Conservation (phyloP, 2,797 vertebrate species). For the Chiloscyllium punctatum region DNA sequence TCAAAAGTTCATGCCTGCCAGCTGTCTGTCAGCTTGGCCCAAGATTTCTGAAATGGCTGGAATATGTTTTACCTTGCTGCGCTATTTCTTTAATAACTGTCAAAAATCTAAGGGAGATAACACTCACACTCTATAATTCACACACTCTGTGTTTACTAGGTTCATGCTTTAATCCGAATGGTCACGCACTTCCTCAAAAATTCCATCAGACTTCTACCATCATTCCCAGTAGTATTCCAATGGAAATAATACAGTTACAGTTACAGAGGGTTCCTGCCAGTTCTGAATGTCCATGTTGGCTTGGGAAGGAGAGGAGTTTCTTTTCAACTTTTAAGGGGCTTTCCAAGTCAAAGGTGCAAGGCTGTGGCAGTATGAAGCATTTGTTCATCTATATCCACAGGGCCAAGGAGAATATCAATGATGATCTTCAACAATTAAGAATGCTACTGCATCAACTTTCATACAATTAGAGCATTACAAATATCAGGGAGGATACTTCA, state of each 20-base stretch:
- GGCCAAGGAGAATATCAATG: neutral
- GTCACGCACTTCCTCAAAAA: neutral
- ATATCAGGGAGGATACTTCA: neutral
- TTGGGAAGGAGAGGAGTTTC: neutral
- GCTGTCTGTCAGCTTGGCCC: slow-evolving; percentile 59
- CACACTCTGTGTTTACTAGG: neutral
- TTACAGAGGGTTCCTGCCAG: neutral
- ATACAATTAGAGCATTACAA: neutral
- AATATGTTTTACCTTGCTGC: slow-evolving; percentile 61
- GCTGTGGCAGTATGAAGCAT: no score
- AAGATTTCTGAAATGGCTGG: slow-evolving; percentile 61
- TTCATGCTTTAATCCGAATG: neutral
- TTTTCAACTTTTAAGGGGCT: neutral
- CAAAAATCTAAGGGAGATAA: slow-evolving; percentile 55
- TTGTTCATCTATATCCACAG: neutral
- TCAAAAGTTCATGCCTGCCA: slow-evolving; percentile 61
- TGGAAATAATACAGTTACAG: slow-evolving; percentile 41
- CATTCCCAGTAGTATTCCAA: slow-evolving; percentile 46
- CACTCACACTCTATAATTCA: slow-evolving; percentile 43
- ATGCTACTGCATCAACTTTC: neutral
- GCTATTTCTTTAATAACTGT: slow-evolving; percentile 61
- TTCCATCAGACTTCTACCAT: neutral
- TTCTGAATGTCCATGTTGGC: neutral
- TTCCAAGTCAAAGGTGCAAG: neutral
- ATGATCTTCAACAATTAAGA: neutral